Base-by-base conservation (phyloP, 2,113 vertebrate species). In the Petroica traversi region DNA sequence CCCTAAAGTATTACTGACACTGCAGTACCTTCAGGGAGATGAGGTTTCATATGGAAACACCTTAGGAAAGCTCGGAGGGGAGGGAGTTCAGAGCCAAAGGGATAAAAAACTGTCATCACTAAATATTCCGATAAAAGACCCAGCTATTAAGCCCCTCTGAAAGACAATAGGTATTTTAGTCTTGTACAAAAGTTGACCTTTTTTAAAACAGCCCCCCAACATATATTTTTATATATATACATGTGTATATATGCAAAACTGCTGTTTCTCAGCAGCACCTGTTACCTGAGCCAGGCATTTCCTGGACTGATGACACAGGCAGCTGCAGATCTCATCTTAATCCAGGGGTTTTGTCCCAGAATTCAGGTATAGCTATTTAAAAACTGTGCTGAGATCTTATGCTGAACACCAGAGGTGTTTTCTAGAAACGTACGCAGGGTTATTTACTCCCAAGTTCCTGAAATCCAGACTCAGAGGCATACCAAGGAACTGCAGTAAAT, bases 11-110 rank as follows among this genome's bases (percentile, higher is more conserved):
- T 15, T 36, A 24, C 19, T 83, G 38, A 20, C 31, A 57, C 14
- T 20, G 28, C 38, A 26, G 3, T 17, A 54, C 13, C 18, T 62
- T 73, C 31, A 38, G 48, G 34, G 45, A 55, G 22, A 64, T 54
- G 13, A 26, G 31, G 14, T 69, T 41, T 52, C 20, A 12, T 12
- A 49, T 24, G 2, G 14, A 46, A 54, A 49, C 18, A 52, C 40
- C 36, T 45, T 26, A 26, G 12, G n/a, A 51, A 63, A 66, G 41
- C 7, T 18, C n/a, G n/a, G 2, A 4, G 2, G 2, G 4, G 0
- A 12, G 14, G 33, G 8, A 14, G 41, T 23, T 13, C 28, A 29
- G 38, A 63, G 40, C 25, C 12, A 68, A 85, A 15, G 11, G 19
- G 31, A 67, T 26, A 64, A 40, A 61, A 73, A 16, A 2, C 6